Conservation (phyloP, 2,888 invertebrate genomes). For the Hypomecis punctinalis region DNA sequence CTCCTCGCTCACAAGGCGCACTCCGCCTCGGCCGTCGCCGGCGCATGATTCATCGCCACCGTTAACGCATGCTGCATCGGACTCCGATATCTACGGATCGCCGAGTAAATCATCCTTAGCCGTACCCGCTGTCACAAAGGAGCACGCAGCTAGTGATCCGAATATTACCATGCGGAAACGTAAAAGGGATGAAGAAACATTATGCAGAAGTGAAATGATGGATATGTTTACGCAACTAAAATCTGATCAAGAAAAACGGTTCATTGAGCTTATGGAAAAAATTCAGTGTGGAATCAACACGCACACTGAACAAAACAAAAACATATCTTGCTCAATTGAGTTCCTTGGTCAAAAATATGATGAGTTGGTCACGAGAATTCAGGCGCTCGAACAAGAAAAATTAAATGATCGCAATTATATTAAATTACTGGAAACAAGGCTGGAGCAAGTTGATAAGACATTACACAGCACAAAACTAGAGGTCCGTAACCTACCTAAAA, state of each 20-base stretch:
- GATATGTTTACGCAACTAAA: constrained; percentile 1
- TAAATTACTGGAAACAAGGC: too few relatives aligned
- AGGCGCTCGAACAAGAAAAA: background rate
- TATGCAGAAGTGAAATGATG: background rate
- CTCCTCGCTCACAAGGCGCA: too few relatives aligned
- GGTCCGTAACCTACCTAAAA: too few relatives aligned
- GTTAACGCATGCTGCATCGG: background rate
- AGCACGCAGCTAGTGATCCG: background rate
- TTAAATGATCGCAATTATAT: too few relatives aligned
- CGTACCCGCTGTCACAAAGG: background rate
- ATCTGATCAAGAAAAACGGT: background rate
- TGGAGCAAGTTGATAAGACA: too few relatives aligned
- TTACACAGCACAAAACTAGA: too few relatives aligned
- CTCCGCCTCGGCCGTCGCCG: too few relatives aligned
- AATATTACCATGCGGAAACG: background rate
- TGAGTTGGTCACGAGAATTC: background rate
- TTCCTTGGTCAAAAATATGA: background rate
- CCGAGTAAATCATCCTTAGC: background rate
- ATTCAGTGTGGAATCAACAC: background rate
- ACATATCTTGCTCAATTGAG: background rate
- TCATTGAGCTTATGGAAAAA: background rate
- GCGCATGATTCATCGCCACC: background rate
- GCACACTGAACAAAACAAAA: background rate
- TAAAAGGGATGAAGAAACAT: background rate
- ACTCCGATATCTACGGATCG: background rate